phyloP scores from a whole-genome alignment of 2,797 vertebrate genomes.

The Hippocampus kuda region DNA sequence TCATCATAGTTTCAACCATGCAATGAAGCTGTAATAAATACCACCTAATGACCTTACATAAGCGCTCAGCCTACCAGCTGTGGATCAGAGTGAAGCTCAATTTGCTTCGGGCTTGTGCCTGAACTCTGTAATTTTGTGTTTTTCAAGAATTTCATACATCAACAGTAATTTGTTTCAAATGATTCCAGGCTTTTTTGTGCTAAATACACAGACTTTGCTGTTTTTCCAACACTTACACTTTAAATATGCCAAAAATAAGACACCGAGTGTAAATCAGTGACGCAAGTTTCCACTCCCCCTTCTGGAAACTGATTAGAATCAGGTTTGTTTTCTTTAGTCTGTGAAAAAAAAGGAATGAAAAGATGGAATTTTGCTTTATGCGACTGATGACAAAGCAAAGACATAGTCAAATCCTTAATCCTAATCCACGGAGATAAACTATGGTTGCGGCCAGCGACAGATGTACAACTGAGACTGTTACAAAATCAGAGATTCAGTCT shows the following conservation, averaged over 20 bases:
- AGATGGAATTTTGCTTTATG: conserved; percentile 11
- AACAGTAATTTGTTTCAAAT: conserved; percentile 7
- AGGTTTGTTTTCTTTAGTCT: conserved; percentile 30
- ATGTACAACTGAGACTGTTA: conserved; percentile 39
- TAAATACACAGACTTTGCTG: not conserved
- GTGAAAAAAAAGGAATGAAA: conserved; percentile 22
- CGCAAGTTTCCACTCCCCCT: not conserved
- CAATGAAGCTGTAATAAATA: conserved; percentile 53
- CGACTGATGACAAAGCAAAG: conserved; percentile 50
- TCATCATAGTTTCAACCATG: conserved; percentile 44
- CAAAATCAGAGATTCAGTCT: conserved; percentile 25
- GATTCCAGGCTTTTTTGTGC: conserved; percentile 1
- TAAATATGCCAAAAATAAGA: not conserved
- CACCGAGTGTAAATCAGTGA: not conserved
- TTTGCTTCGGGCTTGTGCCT: conserved; percentile 19
- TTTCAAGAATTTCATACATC: conserved; percentile 44
- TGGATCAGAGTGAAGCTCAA: conserved; percentile 42
- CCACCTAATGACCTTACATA: conserved; percentile 56
- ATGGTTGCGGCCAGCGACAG: conserved; percentile 31
- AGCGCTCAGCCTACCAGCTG: conserved; percentile 48
- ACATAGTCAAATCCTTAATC: conserved; percentile 40
- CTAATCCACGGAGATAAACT: conserved; percentile 57
- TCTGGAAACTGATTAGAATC: conserved; percentile 22
- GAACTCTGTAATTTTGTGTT: conserved; percentile 31
- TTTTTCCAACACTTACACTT: not conserved